Evolutionary conservation across 2,888 invertebrate genomes (phyloP).

Genomic region (Zele albiditarsus): DNA sequence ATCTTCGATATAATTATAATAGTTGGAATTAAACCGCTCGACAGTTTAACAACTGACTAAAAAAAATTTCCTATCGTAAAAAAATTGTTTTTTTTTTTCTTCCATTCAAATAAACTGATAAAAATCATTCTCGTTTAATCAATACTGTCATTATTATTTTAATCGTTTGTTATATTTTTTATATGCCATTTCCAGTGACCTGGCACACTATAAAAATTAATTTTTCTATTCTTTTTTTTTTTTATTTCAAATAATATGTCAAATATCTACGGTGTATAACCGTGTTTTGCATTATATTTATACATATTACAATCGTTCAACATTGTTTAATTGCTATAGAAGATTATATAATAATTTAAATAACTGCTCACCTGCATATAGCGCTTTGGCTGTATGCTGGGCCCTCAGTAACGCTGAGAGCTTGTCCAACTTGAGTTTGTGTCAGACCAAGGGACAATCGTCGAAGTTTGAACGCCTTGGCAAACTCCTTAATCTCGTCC

Average conservation of each 20-base stretch:
- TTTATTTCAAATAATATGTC: neutral
- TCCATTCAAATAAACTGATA: too few relatives aligned
- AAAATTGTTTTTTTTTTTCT: neutral
- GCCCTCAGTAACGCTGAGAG: slow-evolving; percentile 95
- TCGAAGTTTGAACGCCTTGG: slow-evolving; percentile 95
- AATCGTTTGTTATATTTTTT: slow-evolving; percentile 25
- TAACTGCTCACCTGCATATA: slow-evolving; percentile 92
- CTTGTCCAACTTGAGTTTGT: slow-evolving; percentile 98
- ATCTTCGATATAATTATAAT: slow-evolving; percentile 3
- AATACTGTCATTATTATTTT: neutral
- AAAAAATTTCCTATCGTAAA: neutral
- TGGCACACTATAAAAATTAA: slow-evolving; percentile 58
- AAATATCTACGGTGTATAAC: neutral
- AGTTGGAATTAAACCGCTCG: neutral
- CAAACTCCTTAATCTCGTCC: slow-evolving; percentile 98
- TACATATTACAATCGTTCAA: slow-evolving; percentile 15
- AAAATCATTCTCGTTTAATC: too few relatives aligned
- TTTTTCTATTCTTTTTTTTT: neutral
- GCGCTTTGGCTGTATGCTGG: slow-evolving; percentile 99
- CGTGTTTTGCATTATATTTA: neutral
- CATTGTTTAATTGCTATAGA: slow-evolving; percentile 10
- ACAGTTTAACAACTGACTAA: neutral
- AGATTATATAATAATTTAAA: slow-evolving; percentile 4
- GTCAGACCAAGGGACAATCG: slow-evolving; percentile 95
- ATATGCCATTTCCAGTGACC: slow-evolving; percentile 69